phyloP scores from a whole-genome alignment of 92 coral and sea anemone species.

The Scolanthus callimorphus region DNA sequence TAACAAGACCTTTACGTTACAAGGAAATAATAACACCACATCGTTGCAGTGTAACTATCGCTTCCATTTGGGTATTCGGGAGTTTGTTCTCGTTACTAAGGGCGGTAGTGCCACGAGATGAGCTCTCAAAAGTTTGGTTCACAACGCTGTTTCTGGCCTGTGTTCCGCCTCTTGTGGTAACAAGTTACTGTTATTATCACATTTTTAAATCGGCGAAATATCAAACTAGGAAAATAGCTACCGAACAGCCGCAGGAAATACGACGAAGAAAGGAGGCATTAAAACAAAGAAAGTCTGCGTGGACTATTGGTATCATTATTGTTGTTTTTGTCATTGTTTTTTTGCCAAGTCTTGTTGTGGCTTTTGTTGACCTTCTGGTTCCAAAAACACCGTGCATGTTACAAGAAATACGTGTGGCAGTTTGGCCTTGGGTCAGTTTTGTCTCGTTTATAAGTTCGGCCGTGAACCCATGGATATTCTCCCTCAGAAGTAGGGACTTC shows the following conservation, averaged over 20 bases:
- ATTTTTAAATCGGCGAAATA: constrained; percentile 44
- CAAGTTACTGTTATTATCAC: constrained; percentile 41
- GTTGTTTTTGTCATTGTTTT: constrained; percentile 33
- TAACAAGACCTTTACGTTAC: constrained; percentile 41
- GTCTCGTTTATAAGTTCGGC: constrained; percentile 53
- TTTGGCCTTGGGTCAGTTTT: constrained; percentile 61
- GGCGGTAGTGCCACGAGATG: constrained; percentile 14
- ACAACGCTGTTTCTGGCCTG: constrained; percentile 25
- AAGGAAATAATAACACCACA: constrained; percentile 23
- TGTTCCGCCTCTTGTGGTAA: constrained; percentile 28
- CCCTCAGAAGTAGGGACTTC: constrained; percentile 52
- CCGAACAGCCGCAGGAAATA: not conserved
- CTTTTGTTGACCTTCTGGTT: constrained; percentile 35
- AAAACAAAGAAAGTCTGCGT: constrained; percentile 59
- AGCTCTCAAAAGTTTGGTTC: constrained; percentile 52
- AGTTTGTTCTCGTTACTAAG: constrained; percentile 24
- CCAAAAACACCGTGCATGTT: constrained; percentile 21
- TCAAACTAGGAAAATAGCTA: constrained; percentile 32
- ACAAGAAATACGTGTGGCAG: constrained; percentile 18
- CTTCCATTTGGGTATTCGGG: constrained; percentile 45
- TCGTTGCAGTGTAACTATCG: constrained; percentile 29
- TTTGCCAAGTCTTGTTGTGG: constrained; percentile 42
- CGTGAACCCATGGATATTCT: constrained; percentile 72
- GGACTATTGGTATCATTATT: constrained; percentile 60
- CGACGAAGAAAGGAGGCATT: constrained; percentile 8